These are phyloP conservation scores for Phrixothrix hirtus DNA, from an alignment of 2,888 invertebrate genomes.

Conservation along the genomic window DNA sequence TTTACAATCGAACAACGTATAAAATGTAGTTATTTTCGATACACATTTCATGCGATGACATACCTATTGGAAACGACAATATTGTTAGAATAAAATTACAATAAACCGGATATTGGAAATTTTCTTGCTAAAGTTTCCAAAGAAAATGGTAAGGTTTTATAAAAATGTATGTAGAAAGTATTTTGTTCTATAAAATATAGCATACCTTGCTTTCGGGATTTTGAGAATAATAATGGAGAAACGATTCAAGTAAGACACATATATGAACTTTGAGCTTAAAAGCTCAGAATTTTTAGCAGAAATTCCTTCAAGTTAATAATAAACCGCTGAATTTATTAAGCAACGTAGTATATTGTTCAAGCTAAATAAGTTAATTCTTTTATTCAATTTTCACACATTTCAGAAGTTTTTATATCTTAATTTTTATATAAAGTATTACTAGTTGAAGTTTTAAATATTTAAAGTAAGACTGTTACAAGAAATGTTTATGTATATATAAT, in stretches of 20 bases:
- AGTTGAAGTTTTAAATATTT: too few species aligned
- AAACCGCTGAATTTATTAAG: conserved; percentile 31
- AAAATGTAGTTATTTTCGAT: conserved; percentile 21
- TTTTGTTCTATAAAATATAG: neutral
- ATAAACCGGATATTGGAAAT: conserved; percentile 16
- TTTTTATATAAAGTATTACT: too few species aligned
- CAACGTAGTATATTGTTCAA: conserved; percentile 17
- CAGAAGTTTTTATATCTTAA: too few species aligned
- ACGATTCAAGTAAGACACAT: conserved; percentile 5
- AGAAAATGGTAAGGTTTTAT: conserved; percentile 10
- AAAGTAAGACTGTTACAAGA: too few species aligned
- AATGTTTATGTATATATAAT: too few species aligned
- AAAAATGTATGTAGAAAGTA: too few species aligned
- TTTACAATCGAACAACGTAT: conserved; percentile 12
- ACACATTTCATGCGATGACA: conserved; percentile 16
- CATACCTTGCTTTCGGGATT: conserved; percentile 3
- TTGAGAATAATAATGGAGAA: conserved; percentile 11
- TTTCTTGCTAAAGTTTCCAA: conserved; percentile 4
- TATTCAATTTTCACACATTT: too few species aligned
- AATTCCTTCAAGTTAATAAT: conserved; percentile 36
- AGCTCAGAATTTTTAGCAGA: conserved; percentile 37
- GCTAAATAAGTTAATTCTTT: neutral
- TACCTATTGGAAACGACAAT: conserved; percentile 10
- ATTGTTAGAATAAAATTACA: conserved; percentile 20
- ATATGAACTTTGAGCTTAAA: conserved; percentile 31